A percentile compares a stretch with the other conserved stretches of the same genome.
Evolutionary conservation across 2,888 invertebrate species (phyloP).

Genomic region (Heliconius ethilla): DNA sequence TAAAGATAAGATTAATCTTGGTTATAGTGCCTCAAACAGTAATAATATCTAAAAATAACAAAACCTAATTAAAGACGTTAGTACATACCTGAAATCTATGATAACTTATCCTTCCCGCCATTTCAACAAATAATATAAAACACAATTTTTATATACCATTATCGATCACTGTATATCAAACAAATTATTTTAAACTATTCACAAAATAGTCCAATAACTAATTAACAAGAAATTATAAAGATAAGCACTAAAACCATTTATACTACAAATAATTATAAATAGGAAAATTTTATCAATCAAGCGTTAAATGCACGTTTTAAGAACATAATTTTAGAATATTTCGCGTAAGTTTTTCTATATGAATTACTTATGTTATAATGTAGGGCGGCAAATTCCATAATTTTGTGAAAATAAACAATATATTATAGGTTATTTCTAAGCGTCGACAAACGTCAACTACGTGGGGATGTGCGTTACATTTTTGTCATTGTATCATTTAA

Average conservation of each 20-base stretch:
- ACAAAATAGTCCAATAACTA: background rate
- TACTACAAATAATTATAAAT: background rate
- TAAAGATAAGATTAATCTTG: background rate
- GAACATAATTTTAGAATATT: background rate
- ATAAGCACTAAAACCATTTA: constrained; percentile 7
- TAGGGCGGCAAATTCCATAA: constrained; percentile 6
- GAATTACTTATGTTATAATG: background rate
- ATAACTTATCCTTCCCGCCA: constrained; percentile 24
- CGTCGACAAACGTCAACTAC: constrained; percentile 55
- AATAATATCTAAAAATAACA: background rate
- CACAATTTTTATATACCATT: background rate
- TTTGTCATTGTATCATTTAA: constrained; percentile 31
- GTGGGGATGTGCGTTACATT: constrained; percentile 33
- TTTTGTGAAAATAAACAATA: constrained; percentile 44
- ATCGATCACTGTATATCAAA: constrained; percentile 2
- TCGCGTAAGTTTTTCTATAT: background rate
- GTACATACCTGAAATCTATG: constrained; percentile 18
- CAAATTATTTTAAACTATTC: background rate
- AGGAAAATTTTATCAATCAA: background rate
- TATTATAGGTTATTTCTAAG: constrained; percentile 48
- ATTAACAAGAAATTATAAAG: constrained; percentile 6
- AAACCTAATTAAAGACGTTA: background rate
- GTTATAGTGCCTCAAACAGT: background rate
- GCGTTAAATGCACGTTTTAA: background rate
- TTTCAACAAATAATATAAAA: constrained; percentile 2